Base-by-base conservation (phyloP, 1,140 invertebrate genomes). In the Apis cerana region DNA sequence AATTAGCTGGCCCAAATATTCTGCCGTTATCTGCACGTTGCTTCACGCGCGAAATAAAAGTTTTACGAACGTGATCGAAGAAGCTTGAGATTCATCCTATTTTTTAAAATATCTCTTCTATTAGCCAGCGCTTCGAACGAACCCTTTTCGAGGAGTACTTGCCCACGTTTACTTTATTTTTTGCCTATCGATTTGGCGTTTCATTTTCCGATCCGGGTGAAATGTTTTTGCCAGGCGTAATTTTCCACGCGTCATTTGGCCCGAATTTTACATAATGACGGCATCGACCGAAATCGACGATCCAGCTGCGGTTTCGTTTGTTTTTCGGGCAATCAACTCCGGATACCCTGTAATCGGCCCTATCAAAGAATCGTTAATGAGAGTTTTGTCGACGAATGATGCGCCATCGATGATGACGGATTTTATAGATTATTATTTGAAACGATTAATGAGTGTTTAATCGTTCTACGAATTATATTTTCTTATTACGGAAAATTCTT, bases 231-330 rank as follows among this genome's bases (percentile, higher is more conserved):
- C 23, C 13, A 1, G 11, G 1, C 33, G 23, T 43, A 43, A 43
- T 52, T 70, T 70, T n/a, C 10, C 9, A 1, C 15, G 4, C n/a
- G 61, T 43, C 13, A 50, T 70, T 70, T 61, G 59, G 59, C 48
- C 0, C 12, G 15, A 10, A 61, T 79, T 79, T 79, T 79, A 71
- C 64, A 71, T 79, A 79, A 79, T 62, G 58, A 61, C 2, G 65
- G 19, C n/a, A 15, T 3, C 13, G 61, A 52, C 12, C 11, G 9
- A 52, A 52, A 65, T 27, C 59, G 33, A 64, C 21, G 33, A 58
- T 68, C 11, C 27, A 27, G n/a, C 65, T 11, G 11, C 43, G 43
- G 17, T 69, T 62, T 43, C 77, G 12, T 79, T 70, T 59, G 56
- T 79, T 79, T 79, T 61, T 79, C 54, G 43, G 67, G 2, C 54